phyloP scores from a whole-genome alignment of 2,113 vertebrate genomes.

The Pseudorhombus dupliciocellatus region DNA sequence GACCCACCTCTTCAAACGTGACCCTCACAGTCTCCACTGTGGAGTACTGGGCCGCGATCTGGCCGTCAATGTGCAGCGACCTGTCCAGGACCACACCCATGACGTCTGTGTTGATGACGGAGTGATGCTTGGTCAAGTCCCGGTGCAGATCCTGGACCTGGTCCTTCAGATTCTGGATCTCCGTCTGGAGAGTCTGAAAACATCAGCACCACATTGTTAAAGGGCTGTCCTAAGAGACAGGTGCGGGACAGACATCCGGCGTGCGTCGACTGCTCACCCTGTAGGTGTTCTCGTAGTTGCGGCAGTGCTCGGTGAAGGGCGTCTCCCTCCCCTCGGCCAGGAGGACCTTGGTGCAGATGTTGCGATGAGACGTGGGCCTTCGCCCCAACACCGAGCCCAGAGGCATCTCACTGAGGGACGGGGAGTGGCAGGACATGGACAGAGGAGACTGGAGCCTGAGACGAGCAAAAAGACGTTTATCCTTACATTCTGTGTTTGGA shows the following conservation, averaged over 20 bases:
- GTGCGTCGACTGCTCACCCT: constrained; percentile 77
- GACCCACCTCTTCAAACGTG: constrained; percentile 88
- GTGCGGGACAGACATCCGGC: no score
- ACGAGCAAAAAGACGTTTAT: background rate
- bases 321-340: constrained; percentile 87
- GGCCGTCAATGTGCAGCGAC: constrained; percentile 87
- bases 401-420: constrained; percentile 82
- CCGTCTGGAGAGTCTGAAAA: constrained; percentile 84
- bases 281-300: constrained; percentile 87
- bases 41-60: constrained; percentile 84
- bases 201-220: constrained; percentile 8
- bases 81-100: constrained; percentile 89
- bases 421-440: constrained; percentile 79
- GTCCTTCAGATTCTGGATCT: constrained; percentile 91
- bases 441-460: constrained; percentile 77
- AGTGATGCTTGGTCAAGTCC: constrained; percentile 95
- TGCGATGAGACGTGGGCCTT: constrained; percentile 86
- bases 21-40: constrained; percentile 87
- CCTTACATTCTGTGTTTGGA: background rate
- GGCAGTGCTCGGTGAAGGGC: constrained; percentile 89
- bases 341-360: constrained; percentile 93
- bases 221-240: no score
- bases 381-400: constrained; percentile 76
- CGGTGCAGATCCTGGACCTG: constrained; percentile 94
- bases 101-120: constrained; percentile 89